A percentile compares a stretch with the other conserved stretches of the same genome.
phyloP scores from a whole-genome alignment of 2,888 invertebrate species.

The Eupithecia insigniata region DNA sequence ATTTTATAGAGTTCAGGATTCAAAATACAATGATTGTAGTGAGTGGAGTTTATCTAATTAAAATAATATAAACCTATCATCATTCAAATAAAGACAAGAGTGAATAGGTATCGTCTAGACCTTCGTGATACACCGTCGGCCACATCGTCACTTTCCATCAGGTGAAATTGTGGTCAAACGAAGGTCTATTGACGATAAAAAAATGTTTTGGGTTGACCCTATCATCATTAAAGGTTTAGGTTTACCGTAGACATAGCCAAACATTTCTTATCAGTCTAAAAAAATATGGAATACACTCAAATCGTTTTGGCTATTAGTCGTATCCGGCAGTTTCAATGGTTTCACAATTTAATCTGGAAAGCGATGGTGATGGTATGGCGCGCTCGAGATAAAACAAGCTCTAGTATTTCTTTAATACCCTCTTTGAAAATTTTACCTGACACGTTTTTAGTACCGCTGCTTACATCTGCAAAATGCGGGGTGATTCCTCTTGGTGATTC shows the following conservation, averaged over 20 bases:
- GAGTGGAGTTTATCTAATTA: neutral
- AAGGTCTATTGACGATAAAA: too few relatives aligned
- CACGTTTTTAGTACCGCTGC: neutral
- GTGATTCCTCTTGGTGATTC: neutral
- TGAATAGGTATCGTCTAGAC: too few relatives aligned
- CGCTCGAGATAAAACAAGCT: slow-evolving; percentile 18
- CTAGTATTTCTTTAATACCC: slow-evolving; percentile 6
- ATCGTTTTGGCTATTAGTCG: slow-evolving; percentile 55
- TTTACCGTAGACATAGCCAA: neutral
- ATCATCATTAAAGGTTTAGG: neutral
- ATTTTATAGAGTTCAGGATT: neutral
- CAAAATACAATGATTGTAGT: neutral
- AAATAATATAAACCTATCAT: too few relatives aligned
- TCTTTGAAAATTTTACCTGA: neutral
- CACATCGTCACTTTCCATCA: too few relatives aligned
- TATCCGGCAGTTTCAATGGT: slow-evolving; percentile 68
- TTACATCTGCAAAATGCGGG: neutral
- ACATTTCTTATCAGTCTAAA: neutral
- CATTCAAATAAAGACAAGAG: too few relatives aligned
- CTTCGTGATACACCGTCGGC: too few relatives aligned
- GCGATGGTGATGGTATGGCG: slow-evolving; percentile 14
- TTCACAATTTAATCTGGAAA: slow-evolving; percentile 52
- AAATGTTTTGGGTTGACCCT: too few relatives aligned
- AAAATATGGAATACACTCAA: slow-evolving; percentile 20
- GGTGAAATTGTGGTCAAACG: too few relatives aligned